A percentile compares a stretch with the other conserved stretches of the same genome.
These are phyloP conservation scores for Platorchestia sp. DNA, from an alignment of 1,140 invertebrate species.

Conservation along the genomic window DNA sequence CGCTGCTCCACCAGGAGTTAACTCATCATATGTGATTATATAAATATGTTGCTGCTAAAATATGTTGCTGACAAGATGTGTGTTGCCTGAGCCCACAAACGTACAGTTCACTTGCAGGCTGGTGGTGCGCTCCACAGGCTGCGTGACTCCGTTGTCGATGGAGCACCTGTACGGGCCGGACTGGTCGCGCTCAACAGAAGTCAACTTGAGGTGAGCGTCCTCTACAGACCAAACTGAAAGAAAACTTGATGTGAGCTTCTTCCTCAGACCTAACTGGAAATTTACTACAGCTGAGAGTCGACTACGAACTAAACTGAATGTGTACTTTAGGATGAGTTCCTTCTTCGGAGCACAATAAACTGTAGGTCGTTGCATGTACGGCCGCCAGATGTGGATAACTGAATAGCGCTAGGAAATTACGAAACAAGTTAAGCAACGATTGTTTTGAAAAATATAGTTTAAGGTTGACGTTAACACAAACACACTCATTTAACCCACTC, in stretches of 20 bases:
- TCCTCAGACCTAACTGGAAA: conserved; percentile 62
- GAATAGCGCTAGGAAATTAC: not conserved
- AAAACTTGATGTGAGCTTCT: conserved; percentile 59
- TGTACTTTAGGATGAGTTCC: conserved; percentile 58
- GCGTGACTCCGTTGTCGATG: conserved; percentile 61
- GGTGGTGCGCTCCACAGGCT: conserved; percentile 61
- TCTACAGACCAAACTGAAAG: conserved; percentile 62
- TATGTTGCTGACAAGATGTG: not conserved
- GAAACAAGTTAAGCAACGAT: no score
- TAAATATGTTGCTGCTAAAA: not conserved
- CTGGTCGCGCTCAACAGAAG: conserved; percentile 61
- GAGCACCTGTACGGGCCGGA: conserved; percentile 61
- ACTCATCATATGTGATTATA: not conserved
- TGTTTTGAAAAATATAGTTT: no score
- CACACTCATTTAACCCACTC: no score
- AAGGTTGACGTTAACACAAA: no score
- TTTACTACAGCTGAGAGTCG: no score
- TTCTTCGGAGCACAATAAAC: conserved; percentile 60
- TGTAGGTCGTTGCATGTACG: not conserved
- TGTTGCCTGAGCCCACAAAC: not conserved
- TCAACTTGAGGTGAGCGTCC: conserved; percentile 59
- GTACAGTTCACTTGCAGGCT: conserved; percentile 64
- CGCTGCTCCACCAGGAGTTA: not conserved
- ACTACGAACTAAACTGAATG: conserved; percentile 58
- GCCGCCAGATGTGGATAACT: not conserved